phyloP scores from a whole-genome alignment of 2,888 invertebrate genomes.

The Mimachlamys varia region DNA sequence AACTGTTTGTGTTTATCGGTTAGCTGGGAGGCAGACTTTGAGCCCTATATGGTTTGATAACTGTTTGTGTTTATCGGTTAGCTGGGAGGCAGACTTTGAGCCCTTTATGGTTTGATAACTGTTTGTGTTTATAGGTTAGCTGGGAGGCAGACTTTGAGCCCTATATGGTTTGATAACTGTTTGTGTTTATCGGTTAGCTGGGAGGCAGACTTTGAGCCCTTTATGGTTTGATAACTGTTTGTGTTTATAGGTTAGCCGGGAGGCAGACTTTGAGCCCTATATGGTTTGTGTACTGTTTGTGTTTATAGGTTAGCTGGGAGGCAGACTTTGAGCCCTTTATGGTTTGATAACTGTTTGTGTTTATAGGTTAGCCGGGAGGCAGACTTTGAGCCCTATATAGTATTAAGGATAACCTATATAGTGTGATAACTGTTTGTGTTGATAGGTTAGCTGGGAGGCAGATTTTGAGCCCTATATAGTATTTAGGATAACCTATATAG shows the following conservation, averaged over 20 bases:
- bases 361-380: slow-evolving; percentile 92
- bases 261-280: slow-evolving; percentile 95
- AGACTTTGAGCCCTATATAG: slow-evolving; percentile 95
- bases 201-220: slow-evolving; percentile 96
- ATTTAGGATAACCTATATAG: no score
- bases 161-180: slow-evolving; percentile 82
- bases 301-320: slow-evolving; percentile 91
- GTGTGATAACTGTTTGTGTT: slow-evolving; percentile 47
- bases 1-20: slow-evolving; percentile 84
- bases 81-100: slow-evolving; percentile 95
- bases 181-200: slow-evolving; percentile 88
- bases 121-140: slow-evolving; percentile 85
- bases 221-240: slow-evolving; percentile 85
- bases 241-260: slow-evolving; percentile 90
- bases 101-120: slow-evolving; percentile 82
- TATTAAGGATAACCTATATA: slow-evolving; percentile 83
- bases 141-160: slow-evolving; percentile 97
- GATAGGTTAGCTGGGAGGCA: slow-evolving; percentile 92
- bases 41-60: slow-evolving; percentile 86
- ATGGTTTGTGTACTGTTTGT: neutral
- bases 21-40: slow-evolving; percentile 94
- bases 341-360: neutral
- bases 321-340: slow-evolving; percentile 92
- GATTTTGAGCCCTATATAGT: slow-evolving; percentile 96
- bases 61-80: slow-evolving; percentile 85